Base-by-base conservation (phyloP, 2,797 vertebrate genomes). In the Pantherophis vulpinus region DNA sequence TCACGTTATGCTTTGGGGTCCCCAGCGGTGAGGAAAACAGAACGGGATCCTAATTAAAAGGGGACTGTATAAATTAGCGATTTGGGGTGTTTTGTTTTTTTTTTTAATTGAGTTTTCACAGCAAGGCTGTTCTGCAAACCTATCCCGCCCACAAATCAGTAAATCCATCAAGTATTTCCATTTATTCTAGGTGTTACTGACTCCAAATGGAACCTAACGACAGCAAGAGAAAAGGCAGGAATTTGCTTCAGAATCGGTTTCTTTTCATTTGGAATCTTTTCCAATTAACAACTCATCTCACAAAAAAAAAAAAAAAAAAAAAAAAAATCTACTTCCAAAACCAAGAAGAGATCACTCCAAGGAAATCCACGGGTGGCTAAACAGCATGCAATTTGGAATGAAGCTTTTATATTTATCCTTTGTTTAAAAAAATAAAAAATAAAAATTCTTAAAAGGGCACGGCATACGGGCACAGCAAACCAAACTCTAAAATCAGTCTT, bases 11-110 rank as follows among this genome's bases (percentile, higher is more conserved):
- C 83, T 97, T 98, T 0, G 98, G 98, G 3, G 97, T 97, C 56
- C 96, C 96, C 88, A 83, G 8, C 25, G 98, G 97, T 63, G 97
- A 97, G 51, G 97, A 95, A 93, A 97, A 96, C 8, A 97, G 97
- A 93, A 95, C 97, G 2, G 97, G 96, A 91, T 97, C 97, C 97
- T 98, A 95, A 90, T 95, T 95, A 95, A 6, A 61, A 59, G 95
- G 96, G 2, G 55, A 83, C 9, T 11, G 20, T 23, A 2, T 83
- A 47, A 83, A 47, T 83, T 25, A 47, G 20, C 4, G 1, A 83
- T 12, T 25, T 37, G 32, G 32, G 32, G 32, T 42, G 14, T n/a
- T n/a, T n/a, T n/a, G 32, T 59, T 27, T 11, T 27, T 27, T 66
- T 37, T 37, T 37, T 37, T 37, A 74, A 9, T 1, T 23, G 8